Evolutionary conservation across 2,888 invertebrate genomes (phyloP).

Genomic region (Hirtodrosophila alboralis): DNA sequence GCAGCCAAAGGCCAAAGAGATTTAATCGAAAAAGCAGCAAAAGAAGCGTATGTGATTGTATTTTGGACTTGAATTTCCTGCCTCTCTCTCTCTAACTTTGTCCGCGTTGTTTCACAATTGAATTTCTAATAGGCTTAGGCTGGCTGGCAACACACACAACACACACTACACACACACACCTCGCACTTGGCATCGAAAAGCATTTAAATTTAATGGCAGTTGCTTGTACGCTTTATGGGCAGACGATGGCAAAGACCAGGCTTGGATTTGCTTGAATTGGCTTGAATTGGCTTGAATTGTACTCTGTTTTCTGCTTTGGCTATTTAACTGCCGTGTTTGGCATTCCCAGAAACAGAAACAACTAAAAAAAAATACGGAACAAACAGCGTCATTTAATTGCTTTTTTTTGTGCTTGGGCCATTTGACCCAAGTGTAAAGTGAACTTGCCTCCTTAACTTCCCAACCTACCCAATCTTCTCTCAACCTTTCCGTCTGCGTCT

Average conservation of each 20-base stretch:
- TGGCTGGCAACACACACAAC: constrained; percentile 7
- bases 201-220: constrained; percentile 78
- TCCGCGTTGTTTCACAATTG: constrained; percentile 54
- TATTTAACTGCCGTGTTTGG: constrained; percentile 43
- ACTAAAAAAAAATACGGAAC: too few relatives aligned
- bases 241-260: constrained; percentile 9
- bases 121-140: constrained; percentile 76
- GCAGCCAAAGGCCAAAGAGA: constrained; percentile 43
- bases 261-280: too few relatives aligned
- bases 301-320: constrained; percentile 4
- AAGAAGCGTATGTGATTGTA: constrained; percentile 19
- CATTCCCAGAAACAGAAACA: constrained; percentile 50
- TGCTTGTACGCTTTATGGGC: constrained; percentile 70
- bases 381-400: constrained; percentile 39
- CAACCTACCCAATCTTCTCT: neutral
- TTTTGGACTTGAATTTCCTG: constrained; percentile 10
- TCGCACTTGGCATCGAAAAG: constrained; percentile 66
- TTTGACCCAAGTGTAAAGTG: constrained; percentile 53
- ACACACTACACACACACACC: constrained; percentile 1
- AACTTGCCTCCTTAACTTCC: neutral
- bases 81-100: constrained; percentile 10
- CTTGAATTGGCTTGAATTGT: too few relatives aligned
- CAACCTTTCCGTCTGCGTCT: too few relatives aligned
- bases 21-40: constrained; percentile 50
- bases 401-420: constrained; percentile 1